These are phyloP conservation scores for Cydia splendana DNA, from an alignment of 1,140 invertebrate species.

Conservation along the genomic window DNA sequence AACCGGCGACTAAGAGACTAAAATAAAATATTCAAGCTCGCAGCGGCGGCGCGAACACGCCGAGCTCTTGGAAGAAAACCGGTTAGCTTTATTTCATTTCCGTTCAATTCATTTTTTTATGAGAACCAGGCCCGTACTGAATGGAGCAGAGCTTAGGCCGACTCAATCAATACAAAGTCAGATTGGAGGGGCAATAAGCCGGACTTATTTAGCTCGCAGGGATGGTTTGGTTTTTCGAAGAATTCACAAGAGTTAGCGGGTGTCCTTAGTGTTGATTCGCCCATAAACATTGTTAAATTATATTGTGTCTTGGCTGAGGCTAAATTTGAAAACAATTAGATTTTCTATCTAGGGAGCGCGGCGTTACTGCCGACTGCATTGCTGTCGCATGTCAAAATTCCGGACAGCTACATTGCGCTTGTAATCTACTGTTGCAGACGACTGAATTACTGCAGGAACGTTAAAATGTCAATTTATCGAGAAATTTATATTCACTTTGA, in stretches of 20 bases:
- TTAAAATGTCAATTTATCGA: no score
- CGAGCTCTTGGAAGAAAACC: slow-evolving; percentile 57
- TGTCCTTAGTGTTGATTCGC: no score
- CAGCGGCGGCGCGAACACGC: slow-evolving; percentile 45
- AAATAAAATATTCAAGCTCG: slow-evolving; percentile 47
- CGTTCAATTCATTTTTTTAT: slow-evolving; percentile 76
- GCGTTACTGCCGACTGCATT: no score
- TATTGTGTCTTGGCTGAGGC: no score
- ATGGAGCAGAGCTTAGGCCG: slow-evolving; percentile 43
- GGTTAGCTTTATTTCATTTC: slow-evolving; percentile 76
- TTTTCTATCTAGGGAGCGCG: no score
- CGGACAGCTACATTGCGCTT: no score
- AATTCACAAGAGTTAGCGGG: not conserved
- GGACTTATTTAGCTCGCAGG: not conserved
- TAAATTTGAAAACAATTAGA: no score
- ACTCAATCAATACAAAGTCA: slow-evolving; percentile 20
- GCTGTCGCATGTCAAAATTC: no score
- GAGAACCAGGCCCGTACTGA: slow-evolving; percentile 67
- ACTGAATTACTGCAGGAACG: no score
- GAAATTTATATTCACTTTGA: no score
- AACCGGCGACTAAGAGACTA: slow-evolving; percentile 33
- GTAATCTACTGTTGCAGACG: no score
- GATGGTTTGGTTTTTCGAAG: not conserved
- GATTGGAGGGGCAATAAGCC: slow-evolving; percentile 17
- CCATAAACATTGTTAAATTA: no score